Percentiles rank a stretch among this genome's conserved stretches.
Conservation (phyloP, 2,888 invertebrate genomes). For the Isoperla grammatica region DNA sequence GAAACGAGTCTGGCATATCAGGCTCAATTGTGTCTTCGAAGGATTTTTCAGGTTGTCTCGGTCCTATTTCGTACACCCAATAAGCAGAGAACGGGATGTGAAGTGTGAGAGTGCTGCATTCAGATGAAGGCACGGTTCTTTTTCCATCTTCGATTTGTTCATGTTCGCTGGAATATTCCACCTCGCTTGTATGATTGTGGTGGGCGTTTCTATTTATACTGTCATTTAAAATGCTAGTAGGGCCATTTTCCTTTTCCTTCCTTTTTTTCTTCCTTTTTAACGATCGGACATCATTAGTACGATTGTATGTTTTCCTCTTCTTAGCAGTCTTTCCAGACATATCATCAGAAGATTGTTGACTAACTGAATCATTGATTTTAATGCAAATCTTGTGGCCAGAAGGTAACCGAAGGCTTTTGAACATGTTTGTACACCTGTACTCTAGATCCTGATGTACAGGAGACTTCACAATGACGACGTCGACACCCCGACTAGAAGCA, state of each 20-base stretch:
- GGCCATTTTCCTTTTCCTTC: no score
- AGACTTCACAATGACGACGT: no score
- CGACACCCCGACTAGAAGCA: neutral
- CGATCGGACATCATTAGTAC: no score
- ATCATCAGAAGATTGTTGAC: neutral
- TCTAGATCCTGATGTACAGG: no score
- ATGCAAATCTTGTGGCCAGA: neutral
- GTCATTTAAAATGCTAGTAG: no score
- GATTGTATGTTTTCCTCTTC: no score
- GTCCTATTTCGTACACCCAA: conserved; percentile 41
- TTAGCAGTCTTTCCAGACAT: no score
- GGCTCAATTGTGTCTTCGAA: conserved; percentile 34
- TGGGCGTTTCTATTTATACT: no score
- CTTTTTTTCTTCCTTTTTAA: no score
- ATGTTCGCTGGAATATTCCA: no score
- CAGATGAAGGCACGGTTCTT: neutral
- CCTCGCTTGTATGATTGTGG: neutral
- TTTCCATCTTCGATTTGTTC: neutral
- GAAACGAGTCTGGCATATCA: conserved; percentile 40
- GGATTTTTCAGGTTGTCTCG: conserved; percentile 6
- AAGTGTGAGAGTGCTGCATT: conserved; percentile 4
- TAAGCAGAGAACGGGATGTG: conserved; percentile 39
- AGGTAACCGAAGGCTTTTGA: no score
- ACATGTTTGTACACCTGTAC: no score
- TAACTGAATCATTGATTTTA: neutral